Base-by-base conservation (phyloP, 92 coral and sea anemone genomes). In the Bergia puertoricense region DNA sequence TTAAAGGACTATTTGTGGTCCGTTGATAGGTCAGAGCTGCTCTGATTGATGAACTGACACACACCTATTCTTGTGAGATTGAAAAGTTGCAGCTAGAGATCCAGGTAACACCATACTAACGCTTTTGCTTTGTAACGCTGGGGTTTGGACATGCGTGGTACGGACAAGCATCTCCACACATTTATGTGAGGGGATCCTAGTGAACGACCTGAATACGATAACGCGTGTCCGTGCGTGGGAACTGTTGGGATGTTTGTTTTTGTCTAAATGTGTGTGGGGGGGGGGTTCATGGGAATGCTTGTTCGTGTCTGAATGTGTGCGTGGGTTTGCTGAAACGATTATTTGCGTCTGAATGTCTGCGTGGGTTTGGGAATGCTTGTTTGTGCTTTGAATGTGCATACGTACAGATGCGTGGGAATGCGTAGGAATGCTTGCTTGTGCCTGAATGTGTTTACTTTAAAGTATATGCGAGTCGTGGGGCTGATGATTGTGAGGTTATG, bases 11-110 rank as follows among this genome's bases (percentile, higher is more conserved):
- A 46, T 78, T 81, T 91, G 59, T 85, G 88, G 65, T 62, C 62
- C 67, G 50, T 91, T 91, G 81, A 50, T 54, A 93, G 96, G 92
- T 93, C 75, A 92, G 88, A 86, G 89, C 85, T 13, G 74, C 90
- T 30, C 88, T 93, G 76, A 87, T 86, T 40, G 92, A 90, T 38
- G 94, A 93, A 42, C 82, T 93, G 37, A 86, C 86, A 78, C 88
- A 92, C 76, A 86, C 36, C 87, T 92, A 82, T 89, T 83, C 81
- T 69, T 77, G 86, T 74, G 92, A 93, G 74, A 41, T 93, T 30
- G 89, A 88, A 42, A 81, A 46, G 81, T 88, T 93, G 71, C 96
- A 94, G 81, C 92, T 67, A 6, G 96, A 93, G 82, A 89, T 93
- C 80, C 94, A 89, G 94, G 96, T 93, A 89, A 93, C 65, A 73